Evolutionary conservation across 2,113 vertebrate genomes (phyloP).

Genomic region (Spermophilus dauricus): DNA sequence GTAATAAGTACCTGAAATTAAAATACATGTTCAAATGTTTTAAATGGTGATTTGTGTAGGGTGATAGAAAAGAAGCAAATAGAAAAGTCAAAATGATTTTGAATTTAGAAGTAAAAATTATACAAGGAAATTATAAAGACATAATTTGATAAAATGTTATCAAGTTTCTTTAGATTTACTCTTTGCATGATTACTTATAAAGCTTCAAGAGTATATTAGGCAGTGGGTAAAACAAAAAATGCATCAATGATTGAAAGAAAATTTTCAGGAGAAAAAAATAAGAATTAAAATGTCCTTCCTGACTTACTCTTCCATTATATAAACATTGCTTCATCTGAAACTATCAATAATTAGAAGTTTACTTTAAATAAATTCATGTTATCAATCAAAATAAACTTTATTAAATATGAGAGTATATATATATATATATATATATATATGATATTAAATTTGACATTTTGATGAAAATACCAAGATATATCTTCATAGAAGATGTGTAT

Average conservation of each 20-base stretch:
- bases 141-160: not conserved
- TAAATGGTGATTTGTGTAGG: not conserved
- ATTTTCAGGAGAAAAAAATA: not conserved
- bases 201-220: not conserved
- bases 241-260: not conserved
- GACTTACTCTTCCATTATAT: not conserved
- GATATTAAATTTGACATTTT: not conserved
- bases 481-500: not conserved
- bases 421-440: not conserved
- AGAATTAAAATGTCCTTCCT: not conserved
- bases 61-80: not conserved
- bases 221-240: not conserved
- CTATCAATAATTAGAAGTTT: not conserved
- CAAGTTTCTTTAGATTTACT: not conserved
- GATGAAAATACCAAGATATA: not conserved
- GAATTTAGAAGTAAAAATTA: not conserved
- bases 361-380: not conserved
- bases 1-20: not conserved
- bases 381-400: not conserved
- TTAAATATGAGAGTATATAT: not conserved
- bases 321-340: not conserved
- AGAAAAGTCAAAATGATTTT: constrained; percentile 17
- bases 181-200: not conserved
- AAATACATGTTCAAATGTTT: not conserved
- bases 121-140: not conserved